Percentiles rank a stretch among this genome's conserved stretches.
Evolutionary conservation across 2,888 invertebrate species (phyloP).

Genomic region (Melanargia galathea): DNA sequence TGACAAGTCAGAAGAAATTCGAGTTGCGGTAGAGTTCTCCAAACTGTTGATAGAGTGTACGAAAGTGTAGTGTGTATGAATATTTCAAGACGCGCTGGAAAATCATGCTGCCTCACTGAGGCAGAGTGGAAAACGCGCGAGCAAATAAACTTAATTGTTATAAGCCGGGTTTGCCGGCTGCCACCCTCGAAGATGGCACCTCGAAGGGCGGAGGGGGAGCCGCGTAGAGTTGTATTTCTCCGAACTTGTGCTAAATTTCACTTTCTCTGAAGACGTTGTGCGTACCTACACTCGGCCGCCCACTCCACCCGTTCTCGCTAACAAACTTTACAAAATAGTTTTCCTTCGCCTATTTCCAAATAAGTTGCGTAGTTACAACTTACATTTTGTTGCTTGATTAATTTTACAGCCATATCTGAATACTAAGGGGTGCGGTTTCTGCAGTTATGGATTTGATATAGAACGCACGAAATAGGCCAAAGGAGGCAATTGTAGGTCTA

Average conservation of each 20-base stretch:
- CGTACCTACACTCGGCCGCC: slow-evolving; percentile 73
- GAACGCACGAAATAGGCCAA: not conserved
- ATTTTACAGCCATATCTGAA: slow-evolving; percentile 12
- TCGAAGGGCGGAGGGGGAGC: slow-evolving; percentile 57
- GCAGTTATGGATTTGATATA: not conserved
- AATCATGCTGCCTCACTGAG: slow-evolving; percentile 33
- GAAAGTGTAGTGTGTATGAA: slow-evolving; percentile 14
- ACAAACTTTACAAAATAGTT: slow-evolving; percentile 68
- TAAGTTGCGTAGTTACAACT: slow-evolving; percentile 34
- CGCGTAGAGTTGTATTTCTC: slow-evolving; percentile 74
- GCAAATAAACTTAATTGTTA: slow-evolving; percentile 81
- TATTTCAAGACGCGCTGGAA: slow-evolving; percentile 17
- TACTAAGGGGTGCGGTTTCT: not conserved
- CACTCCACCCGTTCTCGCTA: slow-evolving; percentile 57
- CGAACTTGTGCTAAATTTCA: slow-evolving; percentile 82
- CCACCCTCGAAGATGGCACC: slow-evolving; percentile 58
- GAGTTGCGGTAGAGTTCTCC: not conserved
- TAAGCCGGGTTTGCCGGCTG: slow-evolving; percentile 74
- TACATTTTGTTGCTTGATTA: slow-evolving; percentile 12
- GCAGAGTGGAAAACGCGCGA: slow-evolving; percentile 68
- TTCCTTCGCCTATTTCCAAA: slow-evolving; percentile 50
- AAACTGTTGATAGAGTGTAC: slow-evolving; percentile 11
- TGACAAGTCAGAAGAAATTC: not conserved
- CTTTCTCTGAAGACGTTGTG: slow-evolving; percentile 80
- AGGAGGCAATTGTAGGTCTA: not conserved